Conservation (phyloP, 1,140 invertebrate species). For the Drosophila miranda region DNA sequence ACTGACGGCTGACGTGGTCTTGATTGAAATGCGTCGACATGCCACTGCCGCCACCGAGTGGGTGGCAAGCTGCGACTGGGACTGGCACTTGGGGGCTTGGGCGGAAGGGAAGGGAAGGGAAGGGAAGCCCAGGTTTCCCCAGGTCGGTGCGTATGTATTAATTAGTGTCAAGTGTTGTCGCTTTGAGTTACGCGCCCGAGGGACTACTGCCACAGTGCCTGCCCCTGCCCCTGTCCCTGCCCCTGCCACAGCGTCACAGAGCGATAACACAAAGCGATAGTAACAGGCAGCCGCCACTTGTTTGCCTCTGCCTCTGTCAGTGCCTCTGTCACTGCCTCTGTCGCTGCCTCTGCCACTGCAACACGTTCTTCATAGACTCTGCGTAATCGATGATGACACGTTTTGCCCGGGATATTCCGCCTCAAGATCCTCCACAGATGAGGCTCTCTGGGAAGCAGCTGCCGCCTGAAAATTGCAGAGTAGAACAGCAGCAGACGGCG, state of each 20-base stretch:
- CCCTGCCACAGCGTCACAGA: constrained; percentile 22
- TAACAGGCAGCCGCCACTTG: constrained; percentile 55
- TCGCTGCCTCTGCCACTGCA: background rate
- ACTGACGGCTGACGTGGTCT: constrained; percentile 64
- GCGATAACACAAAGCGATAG: constrained; percentile 74
- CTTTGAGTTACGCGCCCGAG: constrained; percentile 78
- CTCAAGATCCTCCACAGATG: constrained; percentile 34
- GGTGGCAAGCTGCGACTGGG: constrained; percentile 47
- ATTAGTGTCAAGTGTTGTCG: constrained; percentile 81
- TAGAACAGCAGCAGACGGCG: constrained; percentile 11
- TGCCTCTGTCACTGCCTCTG: background rate
- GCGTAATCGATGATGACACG: constrained; percentile 79
- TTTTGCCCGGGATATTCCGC: constrained; percentile 57
- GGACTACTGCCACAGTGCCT: constrained; percentile 34
- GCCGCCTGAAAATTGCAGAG: constrained; percentile 55
- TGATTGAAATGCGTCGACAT: constrained; percentile 77
- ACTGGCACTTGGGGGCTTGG: constrained; percentile 4
- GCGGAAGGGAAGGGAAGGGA: background rate
- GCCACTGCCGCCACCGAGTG: constrained; percentile 44
- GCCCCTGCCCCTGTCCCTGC: too few species aligned
- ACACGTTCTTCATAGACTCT: constrained; percentile 9
- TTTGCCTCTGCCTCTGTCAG: constrained; percentile 33
- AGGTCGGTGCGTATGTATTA: constrained; percentile 74
- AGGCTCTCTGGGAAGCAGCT: constrained; percentile 21
- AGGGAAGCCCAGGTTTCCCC: constrained; percentile 14